Base-by-base conservation (phyloP, 2,113 vertebrate genomes). In the Melanerpes formicivorus region DNA sequence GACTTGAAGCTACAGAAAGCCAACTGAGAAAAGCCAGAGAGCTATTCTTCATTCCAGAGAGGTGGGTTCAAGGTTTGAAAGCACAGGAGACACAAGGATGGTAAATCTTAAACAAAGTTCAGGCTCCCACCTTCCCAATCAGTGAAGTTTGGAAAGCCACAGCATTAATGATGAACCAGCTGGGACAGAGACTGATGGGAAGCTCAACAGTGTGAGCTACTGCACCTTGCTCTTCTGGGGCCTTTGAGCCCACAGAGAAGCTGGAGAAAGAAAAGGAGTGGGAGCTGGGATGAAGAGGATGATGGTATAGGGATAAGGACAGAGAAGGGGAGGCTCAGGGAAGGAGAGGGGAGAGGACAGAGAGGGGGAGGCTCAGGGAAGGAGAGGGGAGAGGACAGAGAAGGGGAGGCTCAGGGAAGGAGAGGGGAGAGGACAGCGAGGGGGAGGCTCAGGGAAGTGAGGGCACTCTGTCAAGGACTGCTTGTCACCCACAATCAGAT, bases 401-500 rank as follows among this genome's bases (percentile, higher is more conserved):
- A 40, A 10, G 37, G 37, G 37, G 37, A 10, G 37, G 37, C 34
- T 37, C 37, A 37, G 37, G 37, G 37, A 37, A 37, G 37, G 37
- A 9, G 37, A 37, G 37, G 37, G 37, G 37, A 37, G 37, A 37
- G 25, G 25, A 54, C 25, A 26, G 22, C 6, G 21, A 26, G 22
- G 25, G 37, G 37, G 52, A 23, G 17, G 46, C 37, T 40, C 40
- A 40, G 40, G 40, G 40, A 40, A 40, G 40, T 4, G 40, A 40
- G 40, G 40, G 16, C 5, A 1, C 3, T 0, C 25, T 32, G 4
- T 50, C 7, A 3, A 4, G 25, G 1, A 10, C 4, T 5, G 32
- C 52, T 44, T 9, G 0, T 9, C 5, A 17, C 65, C 48, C 27
- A 8, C 10, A 10, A 0, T 0, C n/a, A 30, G 21, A 37, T 46